Evolutionary conservation across 1,140 invertebrate species (phyloP).

Genomic region (Tenebrio molitor): DNA sequence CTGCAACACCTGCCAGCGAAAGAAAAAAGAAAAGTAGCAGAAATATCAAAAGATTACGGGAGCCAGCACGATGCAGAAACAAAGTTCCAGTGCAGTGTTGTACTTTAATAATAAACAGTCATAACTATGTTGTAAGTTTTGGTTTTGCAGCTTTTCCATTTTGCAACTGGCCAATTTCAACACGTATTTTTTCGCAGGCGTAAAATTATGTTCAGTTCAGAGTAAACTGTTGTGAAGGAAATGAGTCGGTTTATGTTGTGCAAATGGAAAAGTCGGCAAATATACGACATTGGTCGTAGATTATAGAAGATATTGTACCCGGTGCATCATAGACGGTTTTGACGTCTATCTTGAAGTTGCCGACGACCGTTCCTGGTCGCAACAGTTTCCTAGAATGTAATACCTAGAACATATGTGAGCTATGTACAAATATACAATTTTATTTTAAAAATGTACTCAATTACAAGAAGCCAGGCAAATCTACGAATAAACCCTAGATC

Average conservation of each 20-base stretch:
- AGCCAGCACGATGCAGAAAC: slow-evolving; percentile 50
- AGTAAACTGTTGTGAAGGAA: too few species aligned
- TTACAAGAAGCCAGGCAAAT: not conserved
- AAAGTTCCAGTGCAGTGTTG: slow-evolving; percentile 52
- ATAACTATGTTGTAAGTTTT: slow-evolving; percentile 3
- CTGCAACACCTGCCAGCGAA: slow-evolving; percentile 78
- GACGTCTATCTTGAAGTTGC: slow-evolving; percentile 77
- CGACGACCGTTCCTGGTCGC: slow-evolving; percentile 72
- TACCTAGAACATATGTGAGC: slow-evolving; percentile 69
- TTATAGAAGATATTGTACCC: slow-evolving; percentile 67
- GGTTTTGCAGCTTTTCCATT: slow-evolving; percentile 22
- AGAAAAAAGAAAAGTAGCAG: slow-evolving; percentile 54
- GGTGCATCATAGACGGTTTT: slow-evolving; percentile 74
- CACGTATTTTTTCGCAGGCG: too few species aligned
- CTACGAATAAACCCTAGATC: not conserved
- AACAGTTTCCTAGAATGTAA: slow-evolving; percentile 76
- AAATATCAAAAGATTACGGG: slow-evolving; percentile 43
- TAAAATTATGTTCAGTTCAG: too few species aligned
- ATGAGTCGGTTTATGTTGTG: too few species aligned
- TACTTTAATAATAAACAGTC: slow-evolving; percentile 37
- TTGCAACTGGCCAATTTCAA: too few species aligned
- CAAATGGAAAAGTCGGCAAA: not conserved
- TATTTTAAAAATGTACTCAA: not conserved
- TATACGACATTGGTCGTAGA: slow-evolving; percentile 10
- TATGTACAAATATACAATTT: slow-evolving; percentile 11